A percentile compares a stretch with the other conserved stretches of the same genome.
Evolutionary conservation across 1,140 invertebrate species (phyloP).

Genomic region (Anadara kagoshimensis): DNA sequence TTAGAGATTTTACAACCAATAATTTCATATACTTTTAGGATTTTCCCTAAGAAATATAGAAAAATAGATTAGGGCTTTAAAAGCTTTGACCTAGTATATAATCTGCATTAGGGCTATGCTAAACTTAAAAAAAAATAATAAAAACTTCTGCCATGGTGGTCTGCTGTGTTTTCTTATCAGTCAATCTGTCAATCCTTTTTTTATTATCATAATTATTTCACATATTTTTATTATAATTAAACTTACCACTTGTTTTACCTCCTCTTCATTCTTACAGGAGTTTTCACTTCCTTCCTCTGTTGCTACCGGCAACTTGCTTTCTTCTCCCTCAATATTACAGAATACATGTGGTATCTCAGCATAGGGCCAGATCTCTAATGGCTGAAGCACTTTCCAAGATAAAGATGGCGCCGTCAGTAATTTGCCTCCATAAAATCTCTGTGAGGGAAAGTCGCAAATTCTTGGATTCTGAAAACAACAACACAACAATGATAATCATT

Average conservation of each 20-base stretch:
- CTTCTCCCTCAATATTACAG: slow-evolving; percentile 62
- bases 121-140: too few relatives aligned
- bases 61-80: too few relatives aligned
- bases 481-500: neutral
- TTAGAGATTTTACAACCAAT: too few relatives aligned
- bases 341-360: slow-evolving; percentile 50
- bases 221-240: neutral
- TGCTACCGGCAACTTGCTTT: slow-evolving; percentile 57
- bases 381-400: slow-evolving; percentile 20
- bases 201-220: neutral
- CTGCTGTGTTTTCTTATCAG: too few relatives aligned
- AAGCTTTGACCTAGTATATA: too few relatives aligned
- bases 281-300: slow-evolving; percentile 65
- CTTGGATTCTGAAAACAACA: slow-evolving; percentile 49
- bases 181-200: too few relatives aligned
- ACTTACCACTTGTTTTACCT: slow-evolving; percentile 61
- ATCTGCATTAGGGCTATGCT: too few relatives aligned
- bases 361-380: slow-evolving; percentile 42
- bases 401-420: slow-evolving; percentile 41
- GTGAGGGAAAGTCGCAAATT: slow-evolving; percentile 63
- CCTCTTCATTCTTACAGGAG: slow-evolving; percentile 60
- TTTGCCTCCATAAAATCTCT: slow-evolving; percentile 56
- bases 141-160: too few relatives aligned
- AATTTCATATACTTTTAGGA: too few relatives aligned
- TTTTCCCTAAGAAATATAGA: too few relatives aligned